A percentile compares a stretch with the other conserved stretches of the same genome.
phyloP scores from a whole-genome alignment of 92 coral and sea anemone genomes.

The Anthopleura xanthogrammica region DNA sequence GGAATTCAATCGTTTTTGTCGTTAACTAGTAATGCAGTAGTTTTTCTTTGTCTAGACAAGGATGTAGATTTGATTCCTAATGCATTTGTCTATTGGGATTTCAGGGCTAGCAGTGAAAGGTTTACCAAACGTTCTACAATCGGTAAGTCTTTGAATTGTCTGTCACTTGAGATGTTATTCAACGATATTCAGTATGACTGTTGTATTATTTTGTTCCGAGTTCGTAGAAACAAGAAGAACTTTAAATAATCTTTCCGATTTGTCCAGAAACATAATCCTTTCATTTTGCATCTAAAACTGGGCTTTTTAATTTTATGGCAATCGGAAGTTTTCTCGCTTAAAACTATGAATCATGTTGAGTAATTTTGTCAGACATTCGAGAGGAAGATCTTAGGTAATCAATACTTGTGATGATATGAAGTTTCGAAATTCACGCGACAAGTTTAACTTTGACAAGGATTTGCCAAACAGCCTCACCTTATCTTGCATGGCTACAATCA shows the following conservation, averaged over 20 bases:
- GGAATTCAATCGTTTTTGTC: background rate
- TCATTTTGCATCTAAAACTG: background rate
- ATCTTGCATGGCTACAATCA: background rate
- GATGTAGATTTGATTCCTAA: background rate
- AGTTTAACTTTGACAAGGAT: background rate
- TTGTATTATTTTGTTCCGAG: too few relatives aligned
- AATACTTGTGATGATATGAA: background rate
- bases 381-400: background rate
- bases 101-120: slow-evolving; percentile 87
- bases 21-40: background rate
- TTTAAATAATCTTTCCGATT: too few relatives aligned
- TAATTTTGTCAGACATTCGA: too few relatives aligned
- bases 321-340: background rate
- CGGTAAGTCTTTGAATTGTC: slow-evolving; percentile 55
- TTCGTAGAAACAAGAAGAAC: too few relatives aligned
- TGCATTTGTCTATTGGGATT: background rate
- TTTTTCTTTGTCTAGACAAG: slow-evolving; percentile 1
- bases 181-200: too few relatives aligned
- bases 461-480: background rate
- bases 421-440: background rate
- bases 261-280: too few relatives aligned
- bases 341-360: background rate
- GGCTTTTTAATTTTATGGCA: background rate
- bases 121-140: slow-evolving; percentile 90
- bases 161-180: background rate